Evolutionary conservation across 2,113 vertebrate species (phyloP).

Genomic region (Panurus biarmicus): DNA sequence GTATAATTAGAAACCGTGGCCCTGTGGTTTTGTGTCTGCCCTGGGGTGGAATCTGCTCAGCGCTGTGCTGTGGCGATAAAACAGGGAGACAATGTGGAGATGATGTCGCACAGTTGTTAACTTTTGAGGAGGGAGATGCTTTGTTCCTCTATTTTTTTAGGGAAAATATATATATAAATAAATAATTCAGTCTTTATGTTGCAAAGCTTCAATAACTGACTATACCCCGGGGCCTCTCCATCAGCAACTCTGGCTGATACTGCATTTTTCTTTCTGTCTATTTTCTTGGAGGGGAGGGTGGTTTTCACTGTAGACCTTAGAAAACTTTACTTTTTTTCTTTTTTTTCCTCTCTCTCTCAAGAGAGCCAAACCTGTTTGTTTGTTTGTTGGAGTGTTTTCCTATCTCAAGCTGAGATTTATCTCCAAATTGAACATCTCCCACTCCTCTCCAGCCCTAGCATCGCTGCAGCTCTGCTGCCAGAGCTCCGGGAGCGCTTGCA

Average conservation of each 20-base stretch:
- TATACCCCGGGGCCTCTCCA: not conserved
- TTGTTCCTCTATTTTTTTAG: not conserved
- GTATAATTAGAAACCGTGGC: conserved; percentile 55
- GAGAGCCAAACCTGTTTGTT: not conserved
- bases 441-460: accelerated
- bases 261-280: not conserved
- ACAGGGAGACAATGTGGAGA: not conserved
- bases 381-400: not conserved
- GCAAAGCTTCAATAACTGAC: conserved; percentile 7
- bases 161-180: not conserved
- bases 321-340: not conserved
- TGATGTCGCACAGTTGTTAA: conserved; percentile 8
- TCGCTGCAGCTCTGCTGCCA: not conserved
- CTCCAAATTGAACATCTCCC: not conserved
- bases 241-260: not conserved
- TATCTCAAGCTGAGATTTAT: not conserved
- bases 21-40: conserved; percentile 33
- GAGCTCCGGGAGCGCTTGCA: not conserved
- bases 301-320: not conserved
- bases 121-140: not conserved
- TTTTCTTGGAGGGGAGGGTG: not conserved
- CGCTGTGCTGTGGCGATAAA: conserved; percentile 9
- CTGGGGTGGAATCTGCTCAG: conserved; percentile 46
- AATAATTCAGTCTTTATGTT: conserved; percentile 24
- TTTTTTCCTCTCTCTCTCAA: too few species aligned